Percentiles rank a stretch among this genome's conserved stretches.
Conservation (phyloP, 2,113 vertebrate genomes). For the Hymenochirus boettgeri region DNA sequence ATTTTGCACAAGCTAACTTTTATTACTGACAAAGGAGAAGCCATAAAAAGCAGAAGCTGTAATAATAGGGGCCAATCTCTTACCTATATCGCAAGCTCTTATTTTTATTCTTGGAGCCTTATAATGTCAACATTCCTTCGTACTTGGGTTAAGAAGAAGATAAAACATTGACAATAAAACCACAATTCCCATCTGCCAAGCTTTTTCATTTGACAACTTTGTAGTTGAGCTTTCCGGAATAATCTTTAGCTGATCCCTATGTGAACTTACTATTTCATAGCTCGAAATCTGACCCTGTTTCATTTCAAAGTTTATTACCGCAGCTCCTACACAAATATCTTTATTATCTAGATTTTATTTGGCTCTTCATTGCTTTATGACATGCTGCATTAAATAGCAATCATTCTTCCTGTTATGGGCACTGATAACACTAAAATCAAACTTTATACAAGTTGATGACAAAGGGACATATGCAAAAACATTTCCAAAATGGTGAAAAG, state of each 20-base stretch:
- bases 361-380: conserved; percentile 12
- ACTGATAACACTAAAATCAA: too few relatives aligned
- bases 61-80: conserved; percentile 29
- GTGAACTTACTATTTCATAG: conserved; percentile 30
- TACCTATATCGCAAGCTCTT: conserved; percentile 14
- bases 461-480: too few relatives aligned
- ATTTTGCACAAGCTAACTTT: conserved; percentile 14
- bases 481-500: too few relatives aligned
- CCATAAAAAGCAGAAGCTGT: conserved; percentile 18
- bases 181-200: conserved; percentile 16
- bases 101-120: conserved; percentile 17
- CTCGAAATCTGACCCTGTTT: conserved; percentile 28
- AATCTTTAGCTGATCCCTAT: conserved; percentile 27
- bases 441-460: too few relatives aligned
- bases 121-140: conserved; percentile 37
- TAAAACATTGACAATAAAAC: conserved; percentile 36
- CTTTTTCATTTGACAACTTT: conserved; percentile 29
- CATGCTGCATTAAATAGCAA: not conserved
- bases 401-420: too few relatives aligned
- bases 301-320: conserved; percentile 32
- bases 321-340: conserved; percentile 24
- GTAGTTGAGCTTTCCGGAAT: conserved; percentile 13
- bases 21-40: conserved; percentile 19
- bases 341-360: conserved; percentile 1
- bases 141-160: conserved; percentile 30